Evolutionary conservation across 2,113 vertebrate species (phyloP).

Genomic region (Pachypanchax playfairii): DNA sequence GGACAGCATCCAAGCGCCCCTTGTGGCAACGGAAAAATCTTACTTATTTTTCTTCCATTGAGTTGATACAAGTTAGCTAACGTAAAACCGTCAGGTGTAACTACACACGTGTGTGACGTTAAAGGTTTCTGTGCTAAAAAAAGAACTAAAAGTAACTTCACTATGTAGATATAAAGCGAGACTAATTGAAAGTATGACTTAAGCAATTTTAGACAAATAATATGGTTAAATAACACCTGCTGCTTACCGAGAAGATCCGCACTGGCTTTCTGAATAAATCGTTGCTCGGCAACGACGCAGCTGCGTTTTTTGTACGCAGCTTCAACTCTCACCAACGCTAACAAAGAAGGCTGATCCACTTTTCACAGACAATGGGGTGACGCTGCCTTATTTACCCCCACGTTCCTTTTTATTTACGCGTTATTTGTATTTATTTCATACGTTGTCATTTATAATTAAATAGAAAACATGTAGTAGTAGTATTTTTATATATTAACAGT

Average conservation of each 20-base stretch:
- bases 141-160: neutral
- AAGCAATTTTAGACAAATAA: neutral
- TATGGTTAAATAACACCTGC: neutral
- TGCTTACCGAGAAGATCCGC: slow-evolving; percentile 14
- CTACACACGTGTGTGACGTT: slow-evolving; percentile 7
- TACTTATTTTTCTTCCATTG: too few relatives aligned
- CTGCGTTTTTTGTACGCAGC: slow-evolving; percentile 42
- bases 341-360: slow-evolving; percentile 39
- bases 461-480: rapidly evolving
- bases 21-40: neutral
- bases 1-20: neutral
- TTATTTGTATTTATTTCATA: rapidly evolving
- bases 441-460: rapidly evolving
- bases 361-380: neutral
- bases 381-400: rapidly evolving
- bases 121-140: neutral
- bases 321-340: slow-evolving; percentile 21
- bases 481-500: neutral
- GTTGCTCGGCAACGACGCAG: slow-evolving; percentile 67
- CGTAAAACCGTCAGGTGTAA: too few relatives aligned
- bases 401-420: neutral
- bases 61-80: too few relatives aligned
- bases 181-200: neutral
- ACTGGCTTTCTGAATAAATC: neutral
- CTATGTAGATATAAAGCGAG: neutral